A percentile compares a stretch with the other conserved stretches of the same genome.
Evolutionary conservation across 2,797 vertebrate genomes (phyloP).

Genomic region (Gastrophryne carolinensis): DNA sequence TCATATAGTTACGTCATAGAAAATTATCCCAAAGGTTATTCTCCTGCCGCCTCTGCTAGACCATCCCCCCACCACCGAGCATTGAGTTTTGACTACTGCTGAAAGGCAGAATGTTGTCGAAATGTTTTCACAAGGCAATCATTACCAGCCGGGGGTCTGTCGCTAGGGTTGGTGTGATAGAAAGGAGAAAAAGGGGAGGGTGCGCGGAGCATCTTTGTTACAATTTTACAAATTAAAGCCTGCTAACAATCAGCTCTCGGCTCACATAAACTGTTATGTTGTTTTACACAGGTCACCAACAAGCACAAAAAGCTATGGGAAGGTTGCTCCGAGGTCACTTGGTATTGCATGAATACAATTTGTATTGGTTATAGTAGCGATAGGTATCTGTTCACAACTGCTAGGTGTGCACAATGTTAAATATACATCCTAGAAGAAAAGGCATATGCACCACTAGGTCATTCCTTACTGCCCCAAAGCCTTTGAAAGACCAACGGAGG

Average conservation of each 20-base stretch:
- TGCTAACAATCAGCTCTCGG: constrained; percentile 21
- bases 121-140: neutral
- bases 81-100: neutral
- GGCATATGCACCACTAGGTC: too few relatives aligned
- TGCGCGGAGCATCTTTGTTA: neutral
- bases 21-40: neutral
- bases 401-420: too few relatives aligned
- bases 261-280: constrained; percentile 9
- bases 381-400: too few relatives aligned
- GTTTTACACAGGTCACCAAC: neutral
- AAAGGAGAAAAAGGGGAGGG: neutral
- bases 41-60: neutral
- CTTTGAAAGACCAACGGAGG: too few relatives aligned
- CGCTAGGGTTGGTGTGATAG: neutral
- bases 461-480: too few relatives aligned
- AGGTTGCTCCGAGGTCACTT: too few relatives aligned
- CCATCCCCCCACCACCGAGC: too few relatives aligned
- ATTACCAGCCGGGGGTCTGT: neutral
- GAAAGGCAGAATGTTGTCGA: neutral
- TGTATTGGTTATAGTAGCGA: too few relatives aligned
- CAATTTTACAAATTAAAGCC: neutral
- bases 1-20: too few relatives aligned
- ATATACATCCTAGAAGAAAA: too few relatives aligned
- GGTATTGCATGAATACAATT: too few relatives aligned
- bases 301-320: too few relatives aligned